Evolutionary conservation across 2,113 vertebrate species (phyloP).

Genomic region (Ophiodon elongatus): DNA sequence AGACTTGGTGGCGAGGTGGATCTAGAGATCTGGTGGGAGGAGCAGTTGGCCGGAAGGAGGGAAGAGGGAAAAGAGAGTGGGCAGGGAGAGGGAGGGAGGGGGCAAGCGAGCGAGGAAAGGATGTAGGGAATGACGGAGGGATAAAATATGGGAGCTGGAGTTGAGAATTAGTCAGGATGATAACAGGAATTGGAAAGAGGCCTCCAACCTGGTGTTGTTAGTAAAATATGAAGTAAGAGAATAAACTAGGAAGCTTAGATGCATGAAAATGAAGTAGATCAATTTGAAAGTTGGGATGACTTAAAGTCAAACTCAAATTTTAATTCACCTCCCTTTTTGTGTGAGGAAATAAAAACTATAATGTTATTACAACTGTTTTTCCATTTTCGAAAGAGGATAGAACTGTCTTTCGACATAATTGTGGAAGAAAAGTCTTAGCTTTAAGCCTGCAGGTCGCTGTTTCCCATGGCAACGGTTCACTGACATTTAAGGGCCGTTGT

Average conservation of each 20-base stretch:
- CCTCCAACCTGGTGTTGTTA: slow-evolving; percentile 16
- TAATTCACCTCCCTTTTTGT: not conserved
- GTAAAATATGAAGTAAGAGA: slow-evolving; percentile 2
- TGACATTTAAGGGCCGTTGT: not conserved
- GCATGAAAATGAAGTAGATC: not conserved
- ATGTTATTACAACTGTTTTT: not conserved
- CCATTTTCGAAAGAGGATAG: not conserved
- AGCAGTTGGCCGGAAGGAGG: not conserved
- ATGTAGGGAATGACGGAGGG: not conserved
- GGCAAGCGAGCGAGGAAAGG: not conserved
- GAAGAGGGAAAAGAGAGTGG: not conserved
- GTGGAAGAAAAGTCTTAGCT: not conserved
- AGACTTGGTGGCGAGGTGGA: not conserved
- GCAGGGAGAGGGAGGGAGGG: not conserved
- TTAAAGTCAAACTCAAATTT: not conserved
- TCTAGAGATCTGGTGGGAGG: not conserved
- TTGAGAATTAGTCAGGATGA: slow-evolving; percentile 31
- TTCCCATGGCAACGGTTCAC: not conserved
- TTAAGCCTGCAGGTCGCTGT: not conserved
- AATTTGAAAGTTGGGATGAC: not conserved
- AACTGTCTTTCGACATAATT: not conserved
- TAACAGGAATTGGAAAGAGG: slow-evolving; percentile 32
- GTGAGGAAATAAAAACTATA: not conserved
- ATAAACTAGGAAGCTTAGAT: not conserved
- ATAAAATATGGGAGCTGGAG: slow-evolving; percentile 6